phyloP scores from a whole-genome alignment of 64 coral and sea anemone species.

The Anthopleura sola region DNA sequence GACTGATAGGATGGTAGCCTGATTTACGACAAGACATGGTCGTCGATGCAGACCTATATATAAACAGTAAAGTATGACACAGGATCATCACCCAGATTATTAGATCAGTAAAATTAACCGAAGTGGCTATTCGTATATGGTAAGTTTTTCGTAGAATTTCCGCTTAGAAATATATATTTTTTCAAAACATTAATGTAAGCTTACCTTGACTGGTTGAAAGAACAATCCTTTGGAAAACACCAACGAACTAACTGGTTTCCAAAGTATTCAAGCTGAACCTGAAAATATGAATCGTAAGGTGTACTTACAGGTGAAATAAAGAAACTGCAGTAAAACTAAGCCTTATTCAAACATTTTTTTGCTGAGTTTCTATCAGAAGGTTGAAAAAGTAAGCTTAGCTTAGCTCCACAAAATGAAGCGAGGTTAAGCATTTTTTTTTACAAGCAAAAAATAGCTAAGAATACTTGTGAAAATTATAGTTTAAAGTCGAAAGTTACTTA shows the following conservation, averaged over 20 bases:
- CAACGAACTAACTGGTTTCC: slow-evolving; percentile 21
- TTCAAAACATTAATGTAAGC: too few relatives aligned
- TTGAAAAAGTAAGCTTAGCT: neutral
- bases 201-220: slow-evolving; percentile 38
- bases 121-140: too few relatives aligned
- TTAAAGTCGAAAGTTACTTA: neutral
- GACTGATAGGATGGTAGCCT: slow-evolving; percentile 38
- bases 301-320: neutral
- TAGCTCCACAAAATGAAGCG: neutral
- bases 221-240: slow-evolving; percentile 43
- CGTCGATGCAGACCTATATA: slow-evolving; percentile 18
- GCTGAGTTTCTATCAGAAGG: neutral
- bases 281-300: neutral
- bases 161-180: too few relatives aligned
- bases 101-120: too few relatives aligned
- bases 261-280: slow-evolving; percentile 50
- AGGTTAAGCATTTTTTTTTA: neutral
- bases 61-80: neutral
- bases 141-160: too few relatives aligned
- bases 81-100: neutral
- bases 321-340: neutral
- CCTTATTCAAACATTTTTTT: neutral
- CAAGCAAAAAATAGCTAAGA: neutral
- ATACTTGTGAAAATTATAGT: too few relatives aligned
- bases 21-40: slow-evolving; percentile 23